Evolutionary conservation across 1,140 invertebrate genomes (phyloP).

Genomic region (Centruroides vittatus): DNA sequence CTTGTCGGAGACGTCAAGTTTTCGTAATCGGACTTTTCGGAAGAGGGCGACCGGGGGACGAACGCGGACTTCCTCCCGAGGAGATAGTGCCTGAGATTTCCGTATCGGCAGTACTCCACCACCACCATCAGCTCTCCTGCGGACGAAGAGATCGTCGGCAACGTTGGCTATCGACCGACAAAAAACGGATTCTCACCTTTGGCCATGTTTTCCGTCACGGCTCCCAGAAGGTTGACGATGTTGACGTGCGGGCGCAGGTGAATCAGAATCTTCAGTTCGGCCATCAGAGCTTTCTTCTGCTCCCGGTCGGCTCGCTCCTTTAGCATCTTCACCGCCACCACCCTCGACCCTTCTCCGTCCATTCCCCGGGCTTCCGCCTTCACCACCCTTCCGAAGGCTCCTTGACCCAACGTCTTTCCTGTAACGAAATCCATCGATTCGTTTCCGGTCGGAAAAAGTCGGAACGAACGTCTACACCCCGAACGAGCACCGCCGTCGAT

Average conservation of each 20-base stretch:
- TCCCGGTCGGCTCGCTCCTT: slow-evolving; percentile 14
- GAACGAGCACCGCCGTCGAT: too few species aligned
- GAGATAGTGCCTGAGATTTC: slow-evolving; percentile 77
- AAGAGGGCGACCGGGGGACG: too few species aligned
- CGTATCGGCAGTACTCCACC: slow-evolving; percentile 83
- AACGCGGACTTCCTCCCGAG: slow-evolving; percentile 42
- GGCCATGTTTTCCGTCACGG: slow-evolving; percentile 35
- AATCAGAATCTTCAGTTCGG: slow-evolving; percentile 40
- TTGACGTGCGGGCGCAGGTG: slow-evolving; percentile 41
- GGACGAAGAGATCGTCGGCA: neutral
- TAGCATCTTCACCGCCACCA: neutral
- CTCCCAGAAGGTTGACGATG: slow-evolving; percentile 40
- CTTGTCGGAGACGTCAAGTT: too few species aligned
- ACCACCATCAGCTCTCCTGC: slow-evolving; percentile 73
- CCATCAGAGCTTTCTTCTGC: slow-evolving; percentile 31
- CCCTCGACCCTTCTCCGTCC: neutral
- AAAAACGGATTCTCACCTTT: slow-evolving; percentile 26
- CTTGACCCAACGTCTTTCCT: slow-evolving; percentile 50
- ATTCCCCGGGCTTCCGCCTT: slow-evolving; percentile 50
- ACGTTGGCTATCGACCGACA: too few species aligned
- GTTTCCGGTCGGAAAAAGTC: too few species aligned
- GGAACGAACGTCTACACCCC: too few species aligned
- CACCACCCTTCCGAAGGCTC: slow-evolving; percentile 83
- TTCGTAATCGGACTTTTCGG: too few species aligned
- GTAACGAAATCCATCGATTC: neutral